A percentile compares a stretch with the other conserved stretches of the same genome.
Conservation (phyloP, 1,140 invertebrate genomes). For the Calephelis nemesis region DNA sequence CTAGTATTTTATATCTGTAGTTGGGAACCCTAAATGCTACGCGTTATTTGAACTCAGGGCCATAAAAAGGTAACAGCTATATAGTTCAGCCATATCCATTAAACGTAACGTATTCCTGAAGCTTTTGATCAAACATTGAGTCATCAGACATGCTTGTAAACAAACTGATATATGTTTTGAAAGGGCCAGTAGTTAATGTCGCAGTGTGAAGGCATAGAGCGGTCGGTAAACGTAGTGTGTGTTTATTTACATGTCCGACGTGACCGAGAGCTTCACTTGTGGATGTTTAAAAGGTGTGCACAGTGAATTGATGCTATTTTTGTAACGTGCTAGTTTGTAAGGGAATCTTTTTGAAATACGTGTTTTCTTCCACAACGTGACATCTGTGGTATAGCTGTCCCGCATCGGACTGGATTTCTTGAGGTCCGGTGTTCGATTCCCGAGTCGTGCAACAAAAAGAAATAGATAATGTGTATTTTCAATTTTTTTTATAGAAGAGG, state of each 20-base stretch:
- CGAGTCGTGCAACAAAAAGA: too few relatives aligned
- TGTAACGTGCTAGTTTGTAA: not conserved
- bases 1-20: too few relatives aligned
- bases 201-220: not conserved
- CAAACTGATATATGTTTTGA: conserved; percentile 9
- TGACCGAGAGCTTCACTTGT: not conserved
- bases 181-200: conserved; percentile 4
- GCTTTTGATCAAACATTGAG: conserved; percentile 25
- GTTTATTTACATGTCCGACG: conserved; percentile 4
- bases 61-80: not conserved
- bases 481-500: too few relatives aligned
- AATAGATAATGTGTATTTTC: too few relatives aligned
- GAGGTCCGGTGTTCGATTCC: too few relatives aligned
- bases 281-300: conserved; percentile 1
- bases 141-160: conserved; percentile 21
- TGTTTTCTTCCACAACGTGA: too few relatives aligned
- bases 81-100: conserved; percentile 16
- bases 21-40: too few relatives aligned
- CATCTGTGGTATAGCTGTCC: not conserved
- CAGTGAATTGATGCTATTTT: conserved; percentile 5
- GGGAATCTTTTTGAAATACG: too few relatives aligned
- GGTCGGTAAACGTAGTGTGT: not conserved
- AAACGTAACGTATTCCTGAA: conserved; percentile 23
- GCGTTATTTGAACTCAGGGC: not conserved
- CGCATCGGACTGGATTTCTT: too few relatives aligned